Evolutionary conservation across 1,140 invertebrate species (phyloP).

Genomic region (Ceratitis capitata): DNA sequence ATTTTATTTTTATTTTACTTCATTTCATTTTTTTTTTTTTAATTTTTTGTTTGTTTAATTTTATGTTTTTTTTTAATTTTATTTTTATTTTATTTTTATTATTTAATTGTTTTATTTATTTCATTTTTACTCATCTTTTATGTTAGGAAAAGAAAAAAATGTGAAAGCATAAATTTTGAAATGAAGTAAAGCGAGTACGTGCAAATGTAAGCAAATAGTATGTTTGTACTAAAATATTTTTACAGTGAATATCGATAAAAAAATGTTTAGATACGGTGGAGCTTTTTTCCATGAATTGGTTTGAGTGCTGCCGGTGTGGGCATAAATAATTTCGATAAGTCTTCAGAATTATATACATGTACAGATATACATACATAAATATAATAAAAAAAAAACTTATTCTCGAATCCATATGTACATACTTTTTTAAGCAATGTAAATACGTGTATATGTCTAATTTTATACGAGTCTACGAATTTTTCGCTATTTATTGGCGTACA

Average conservation of each 20-base stretch:
- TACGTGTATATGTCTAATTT: neutral
- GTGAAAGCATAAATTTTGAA: neutral
- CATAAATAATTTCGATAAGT: too few relatives aligned
- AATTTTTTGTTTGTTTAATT: too few relatives aligned
- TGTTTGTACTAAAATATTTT: neutral
- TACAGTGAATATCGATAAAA: neutral
- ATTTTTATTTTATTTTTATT: too few relatives aligned
- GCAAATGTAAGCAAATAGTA: conserved; percentile 6
- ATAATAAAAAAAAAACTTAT: too few relatives aligned
- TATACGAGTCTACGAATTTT: neutral
- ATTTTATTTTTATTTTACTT: too few relatives aligned
- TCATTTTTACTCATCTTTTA: too few relatives aligned
- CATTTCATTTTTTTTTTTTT: too few relatives aligned
- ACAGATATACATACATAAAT: neutral
- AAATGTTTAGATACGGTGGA: neutral
- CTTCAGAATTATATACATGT: too few relatives aligned
- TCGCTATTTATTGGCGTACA: too few relatives aligned
- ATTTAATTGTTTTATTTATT: too few relatives aligned
- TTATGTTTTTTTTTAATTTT: too few relatives aligned
- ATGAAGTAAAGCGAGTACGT: neutral
- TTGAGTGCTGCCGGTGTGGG: neutral
- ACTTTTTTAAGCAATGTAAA: neutral
- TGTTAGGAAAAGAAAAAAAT: neutral
- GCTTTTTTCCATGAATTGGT: neutral
- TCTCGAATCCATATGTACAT: neutral